A percentile compares a stretch with the other conserved stretches of the same genome.
phyloP scores from a whole-genome alignment of 1,140 invertebrate genomes.

The Drosophila fuyamai region DNA sequence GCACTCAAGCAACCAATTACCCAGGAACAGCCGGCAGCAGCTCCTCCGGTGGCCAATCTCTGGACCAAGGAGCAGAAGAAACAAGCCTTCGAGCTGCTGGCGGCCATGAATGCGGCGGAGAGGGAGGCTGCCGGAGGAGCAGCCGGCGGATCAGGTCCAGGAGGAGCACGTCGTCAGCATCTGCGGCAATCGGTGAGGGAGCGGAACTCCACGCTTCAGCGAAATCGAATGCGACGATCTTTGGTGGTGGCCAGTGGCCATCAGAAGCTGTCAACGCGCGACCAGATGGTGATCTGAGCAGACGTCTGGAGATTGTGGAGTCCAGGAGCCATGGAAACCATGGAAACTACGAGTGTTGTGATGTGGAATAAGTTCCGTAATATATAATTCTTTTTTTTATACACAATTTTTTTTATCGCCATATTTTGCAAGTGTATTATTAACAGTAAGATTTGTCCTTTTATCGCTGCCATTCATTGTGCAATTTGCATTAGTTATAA shows the following conservation, averaged over 20 bases:
- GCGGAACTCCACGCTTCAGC: constrained; percentile 65
- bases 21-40: constrained; percentile 26
- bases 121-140: constrained; percentile 36
- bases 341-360: constrained; percentile 64
- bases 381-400: constrained; percentile 35
- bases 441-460: constrained; percentile 16
- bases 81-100: constrained; percentile 85
- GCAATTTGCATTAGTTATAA: constrained; percentile 26
- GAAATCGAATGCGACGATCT: constrained; percentile 70
- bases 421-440: constrained; percentile 19
- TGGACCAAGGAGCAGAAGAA: constrained; percentile 85
- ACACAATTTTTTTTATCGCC: constrained; percentile 11
- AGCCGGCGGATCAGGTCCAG: neutral
- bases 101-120: constrained; percentile 84
- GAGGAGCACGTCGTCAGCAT: constrained; percentile 52
- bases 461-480: constrained; percentile 26
- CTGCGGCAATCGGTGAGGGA: constrained; percentile 71
- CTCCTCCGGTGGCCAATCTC: constrained; percentile 53
- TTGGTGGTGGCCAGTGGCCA: constrained; percentile 48
- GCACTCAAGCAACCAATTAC: constrained; percentile 43
- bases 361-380: constrained; percentile 74
- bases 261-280: constrained; percentile 54
- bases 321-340: constrained; percentile 34
- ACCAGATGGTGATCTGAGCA: constrained; percentile 63
- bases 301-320: neutral